These are phyloP conservation scores for Oreocharis arfaki DNA, from an alignment of 2,113 vertebrate genomes.

Conservation along the genomic window DNA sequence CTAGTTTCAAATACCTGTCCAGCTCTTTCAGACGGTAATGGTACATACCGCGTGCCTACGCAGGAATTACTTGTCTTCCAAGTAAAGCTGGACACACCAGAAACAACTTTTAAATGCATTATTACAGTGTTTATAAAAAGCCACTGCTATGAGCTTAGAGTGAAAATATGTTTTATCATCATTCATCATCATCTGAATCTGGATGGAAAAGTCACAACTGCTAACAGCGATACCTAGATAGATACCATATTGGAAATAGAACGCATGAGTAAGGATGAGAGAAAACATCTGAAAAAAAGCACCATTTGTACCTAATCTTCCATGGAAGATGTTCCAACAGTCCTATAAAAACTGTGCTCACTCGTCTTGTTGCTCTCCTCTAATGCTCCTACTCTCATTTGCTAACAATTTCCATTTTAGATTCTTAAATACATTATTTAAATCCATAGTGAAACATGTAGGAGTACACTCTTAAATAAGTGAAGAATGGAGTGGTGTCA, in stretches of 20 bases:
- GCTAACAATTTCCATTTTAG: background rate
- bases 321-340: background rate
- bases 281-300: background rate
- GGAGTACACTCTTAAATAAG: background rate
- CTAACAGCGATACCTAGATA: background rate
- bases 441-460: background rate
- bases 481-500: background rate
- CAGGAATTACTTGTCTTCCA: background rate
- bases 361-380: background rate
- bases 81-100: background rate
- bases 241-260: background rate
- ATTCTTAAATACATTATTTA: background rate
- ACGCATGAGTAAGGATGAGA: background rate
- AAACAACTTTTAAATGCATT: background rate
- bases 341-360: background rate
- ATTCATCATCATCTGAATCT: background rate
- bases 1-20: background rate
- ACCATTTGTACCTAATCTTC: background rate
- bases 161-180: background rate
- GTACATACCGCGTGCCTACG: background rate
- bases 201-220: background rate
- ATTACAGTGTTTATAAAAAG: background rate
- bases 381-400: background rate
- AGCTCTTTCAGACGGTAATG: background rate
- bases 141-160: background rate